phyloP scores from a whole-genome alignment of 2,888 invertebrate species.

The Zaprionus bogoriensis region DNA sequence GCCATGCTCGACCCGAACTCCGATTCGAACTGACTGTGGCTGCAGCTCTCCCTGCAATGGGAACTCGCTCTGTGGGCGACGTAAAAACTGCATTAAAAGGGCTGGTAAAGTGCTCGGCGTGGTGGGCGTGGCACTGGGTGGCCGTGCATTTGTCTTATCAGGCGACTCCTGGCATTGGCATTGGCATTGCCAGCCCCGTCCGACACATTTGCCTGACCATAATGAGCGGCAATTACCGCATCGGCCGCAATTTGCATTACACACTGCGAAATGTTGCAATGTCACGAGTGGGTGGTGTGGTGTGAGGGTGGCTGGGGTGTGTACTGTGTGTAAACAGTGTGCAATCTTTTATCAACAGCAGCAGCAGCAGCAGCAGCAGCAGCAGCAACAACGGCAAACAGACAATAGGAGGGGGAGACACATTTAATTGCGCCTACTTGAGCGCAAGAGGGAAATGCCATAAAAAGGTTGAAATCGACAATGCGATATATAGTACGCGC shows the following conservation, averaged over 20 bases:
- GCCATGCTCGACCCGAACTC: too few species aligned
- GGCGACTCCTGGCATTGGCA: constrained; percentile 47
- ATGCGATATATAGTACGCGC: neutral
- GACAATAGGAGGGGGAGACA: constrained; percentile 33
- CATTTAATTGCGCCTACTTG: constrained; percentile 71
- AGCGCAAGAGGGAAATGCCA: constrained; percentile 44
- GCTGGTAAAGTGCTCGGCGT: constrained; percentile 36
- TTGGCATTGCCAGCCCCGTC: constrained; percentile 17
- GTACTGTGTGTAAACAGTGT: constrained; percentile 57
- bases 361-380: constrained; percentile 36
- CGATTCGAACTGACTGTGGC: neutral
- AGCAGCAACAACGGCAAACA: constrained; percentile 43
- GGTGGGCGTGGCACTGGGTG: constrained; percentile 24
- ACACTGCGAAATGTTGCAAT: constrained; percentile 68
- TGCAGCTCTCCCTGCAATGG: constrained; percentile 39
- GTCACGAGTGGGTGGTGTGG: constrained; percentile 10
- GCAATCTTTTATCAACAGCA: constrained; percentile 72
- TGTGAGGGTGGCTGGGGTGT: neutral
- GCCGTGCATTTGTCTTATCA: constrained; percentile 71
- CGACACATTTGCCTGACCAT: constrained; percentile 73
- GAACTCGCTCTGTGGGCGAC: constrained; percentile 26
- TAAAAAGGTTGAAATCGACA: constrained; percentile 17
- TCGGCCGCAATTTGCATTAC: constrained; percentile 75
- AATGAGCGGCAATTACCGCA: constrained; percentile 76
- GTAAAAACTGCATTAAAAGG: constrained; percentile 75